Conservation (phyloP, 2,113 vertebrate genomes). For the Leucopternis melanops region DNA sequence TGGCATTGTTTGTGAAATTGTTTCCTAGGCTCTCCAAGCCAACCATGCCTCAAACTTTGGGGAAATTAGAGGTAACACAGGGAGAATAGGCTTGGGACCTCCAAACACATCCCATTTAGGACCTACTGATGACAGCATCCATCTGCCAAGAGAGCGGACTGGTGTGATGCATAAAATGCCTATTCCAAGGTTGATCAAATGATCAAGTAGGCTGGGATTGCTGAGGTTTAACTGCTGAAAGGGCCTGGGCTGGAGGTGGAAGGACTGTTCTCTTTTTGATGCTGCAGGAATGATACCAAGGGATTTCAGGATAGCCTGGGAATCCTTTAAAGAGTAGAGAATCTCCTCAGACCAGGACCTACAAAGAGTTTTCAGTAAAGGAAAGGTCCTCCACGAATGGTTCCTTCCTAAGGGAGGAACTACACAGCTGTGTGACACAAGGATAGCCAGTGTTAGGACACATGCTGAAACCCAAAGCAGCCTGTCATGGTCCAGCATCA, state of each 20-base stretch:
- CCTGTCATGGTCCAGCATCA: fast-evolving
- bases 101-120: neutral
- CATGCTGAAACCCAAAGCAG: neutral
- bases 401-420: neutral
- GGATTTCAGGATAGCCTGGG: neutral
- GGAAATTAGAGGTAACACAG: neutral
- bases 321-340: neutral
- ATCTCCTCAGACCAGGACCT: neutral
- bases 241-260: neutral
- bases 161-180: neutral
- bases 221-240: neutral
- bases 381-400: neutral
- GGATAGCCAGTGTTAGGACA: neutral
- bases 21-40: neutral
- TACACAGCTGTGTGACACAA: neutral
- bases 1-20: neutral
- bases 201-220: neutral
- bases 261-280: neutral
- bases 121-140: neutral
- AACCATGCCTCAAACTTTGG: neutral
- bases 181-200: neutral
- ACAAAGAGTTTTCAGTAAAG: neutral
- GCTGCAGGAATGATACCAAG: neutral
- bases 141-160: neutral
- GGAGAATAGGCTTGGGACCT: neutral